Percentiles rank a stretch among this genome's conserved stretches.
Evolutionary conservation across 2,888 invertebrate genomes (phyloP).

Genomic region (Epinotia ramella): DNA sequence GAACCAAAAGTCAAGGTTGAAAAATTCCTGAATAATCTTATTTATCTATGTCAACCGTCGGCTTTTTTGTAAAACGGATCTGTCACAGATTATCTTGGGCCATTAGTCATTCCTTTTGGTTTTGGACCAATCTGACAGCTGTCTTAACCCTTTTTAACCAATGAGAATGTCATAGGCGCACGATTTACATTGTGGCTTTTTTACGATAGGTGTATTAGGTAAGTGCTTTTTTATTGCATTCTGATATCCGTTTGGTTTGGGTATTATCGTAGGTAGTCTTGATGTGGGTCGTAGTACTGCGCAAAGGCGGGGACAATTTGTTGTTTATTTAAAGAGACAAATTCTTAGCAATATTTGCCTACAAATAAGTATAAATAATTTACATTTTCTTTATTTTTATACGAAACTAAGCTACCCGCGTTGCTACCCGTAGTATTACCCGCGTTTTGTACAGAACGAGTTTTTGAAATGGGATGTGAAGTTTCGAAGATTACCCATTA

Average conservation of each 20-base stretch:
- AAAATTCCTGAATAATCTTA: constrained; percentile 80
- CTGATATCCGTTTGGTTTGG: constrained; percentile 61
- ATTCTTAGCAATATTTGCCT: not conserved
- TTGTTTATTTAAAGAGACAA: not conserved
- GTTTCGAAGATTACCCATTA: too few relatives aligned
- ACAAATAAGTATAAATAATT: too few relatives aligned
- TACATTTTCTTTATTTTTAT: too few relatives aligned
- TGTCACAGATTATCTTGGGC: constrained; percentile 82
- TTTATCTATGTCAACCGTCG: constrained; percentile 81
- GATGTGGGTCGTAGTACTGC: constrained; percentile 47
- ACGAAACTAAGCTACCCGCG: too few relatives aligned
- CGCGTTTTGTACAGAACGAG: too few relatives aligned
- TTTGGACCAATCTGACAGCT: constrained; percentile 81
- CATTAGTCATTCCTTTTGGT: constrained; percentile 81
- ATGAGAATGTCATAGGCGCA: constrained; percentile 80
- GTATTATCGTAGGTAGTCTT: constrained; percentile 46
- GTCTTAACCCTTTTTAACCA: constrained; percentile 85
- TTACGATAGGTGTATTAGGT: constrained; percentile 56
- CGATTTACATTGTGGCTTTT: constrained; percentile 72
- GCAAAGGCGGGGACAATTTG: not conserved
- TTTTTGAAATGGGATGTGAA: too few relatives aligned
- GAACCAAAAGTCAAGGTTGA: constrained; percentile 72
- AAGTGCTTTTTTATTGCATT: constrained; percentile 70
- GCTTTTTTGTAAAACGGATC: constrained; percentile 83
- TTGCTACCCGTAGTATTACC: too few relatives aligned